Conservation (phyloP, 2,888 invertebrate genomes). For the Tenthredo livida region DNA sequence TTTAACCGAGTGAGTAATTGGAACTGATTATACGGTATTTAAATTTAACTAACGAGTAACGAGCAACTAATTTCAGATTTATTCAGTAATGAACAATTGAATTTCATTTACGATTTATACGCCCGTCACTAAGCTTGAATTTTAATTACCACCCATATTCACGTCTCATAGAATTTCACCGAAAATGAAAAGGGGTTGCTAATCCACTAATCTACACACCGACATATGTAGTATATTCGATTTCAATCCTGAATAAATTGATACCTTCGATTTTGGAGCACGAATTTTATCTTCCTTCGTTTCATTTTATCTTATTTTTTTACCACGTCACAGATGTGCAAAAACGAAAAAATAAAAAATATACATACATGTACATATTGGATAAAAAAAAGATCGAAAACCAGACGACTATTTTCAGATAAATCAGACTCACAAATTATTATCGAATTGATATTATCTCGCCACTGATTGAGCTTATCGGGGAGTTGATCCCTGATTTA, state of each 20-base stretch:
- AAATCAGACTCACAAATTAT: background rate
- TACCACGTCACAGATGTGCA: background rate
- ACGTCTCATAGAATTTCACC: conserved; percentile 23
- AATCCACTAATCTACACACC: conserved; percentile 22
- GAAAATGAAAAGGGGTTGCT: background rate
- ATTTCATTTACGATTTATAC: conserved; percentile 20
- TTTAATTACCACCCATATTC: conserved; percentile 10
- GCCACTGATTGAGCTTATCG: background rate
- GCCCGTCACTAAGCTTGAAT: background rate
- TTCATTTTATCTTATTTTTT: background rate
- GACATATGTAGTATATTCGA: background rate
- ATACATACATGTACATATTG: too few species aligned
- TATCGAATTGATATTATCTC: background rate
- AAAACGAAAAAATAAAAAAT: background rate
- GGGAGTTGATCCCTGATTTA: background rate
- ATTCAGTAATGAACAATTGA: conserved; percentile 23
- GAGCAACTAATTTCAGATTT: background rate
- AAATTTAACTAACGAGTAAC: background rate
- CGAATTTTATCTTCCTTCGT: background rate
- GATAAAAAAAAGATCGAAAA: background rate
- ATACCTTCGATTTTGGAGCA: background rate
- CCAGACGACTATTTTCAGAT: background rate
- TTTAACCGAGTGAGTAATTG: background rate
- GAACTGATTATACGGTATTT: background rate
- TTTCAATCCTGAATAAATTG: background rate